Percentiles rank a stretch among this genome's conserved stretches.
These are phyloP conservation scores for Danio jaintianensis DNA, from an alignment of 2,797 vertebrate genomes.

Conservation along the genomic window DNA sequence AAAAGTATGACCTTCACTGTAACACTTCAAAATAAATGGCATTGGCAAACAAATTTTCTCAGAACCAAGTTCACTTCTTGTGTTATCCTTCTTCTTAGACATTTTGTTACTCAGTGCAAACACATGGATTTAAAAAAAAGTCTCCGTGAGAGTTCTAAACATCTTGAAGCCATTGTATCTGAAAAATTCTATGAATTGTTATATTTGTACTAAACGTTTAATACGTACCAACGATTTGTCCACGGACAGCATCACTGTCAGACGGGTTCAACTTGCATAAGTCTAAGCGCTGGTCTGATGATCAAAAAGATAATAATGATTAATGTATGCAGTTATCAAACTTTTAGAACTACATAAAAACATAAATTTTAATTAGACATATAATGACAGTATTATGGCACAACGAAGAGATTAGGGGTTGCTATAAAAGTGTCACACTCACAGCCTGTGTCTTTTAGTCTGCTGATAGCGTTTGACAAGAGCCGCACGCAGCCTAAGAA, in stretches of 20 bases:
- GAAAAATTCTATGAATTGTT: background rate
- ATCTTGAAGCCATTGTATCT: background rate
- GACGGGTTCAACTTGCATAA: constrained; percentile 98
- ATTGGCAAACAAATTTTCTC: constrained; percentile 7
- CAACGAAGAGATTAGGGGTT: background rate
- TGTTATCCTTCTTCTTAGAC: background rate
- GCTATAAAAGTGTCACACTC: constrained; percentile 68
- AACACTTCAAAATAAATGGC: background rate
- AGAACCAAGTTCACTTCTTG: background rate
- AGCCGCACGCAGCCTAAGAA: constrained; percentile 97
- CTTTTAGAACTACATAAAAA: background rate
- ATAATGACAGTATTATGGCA: background rate
- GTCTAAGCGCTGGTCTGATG: constrained; percentile 96
- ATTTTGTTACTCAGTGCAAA: background rate
- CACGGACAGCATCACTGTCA: constrained; percentile 95
- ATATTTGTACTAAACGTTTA: too few relatives aligned
- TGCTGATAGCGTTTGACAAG: constrained; percentile 96
- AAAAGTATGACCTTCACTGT: background rate
- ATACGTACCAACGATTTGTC: constrained; percentile 96
- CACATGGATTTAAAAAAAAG: constrained; percentile 5
- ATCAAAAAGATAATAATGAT: constrained; percentile 7
- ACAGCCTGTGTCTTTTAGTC: constrained; percentile 98
- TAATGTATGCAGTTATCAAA: constrained; percentile 1
- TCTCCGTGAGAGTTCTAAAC: background rate
- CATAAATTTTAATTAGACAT: background rate